Conservation (phyloP, 2,888 invertebrate species). For the Callosobruchus maculatus region DNA sequence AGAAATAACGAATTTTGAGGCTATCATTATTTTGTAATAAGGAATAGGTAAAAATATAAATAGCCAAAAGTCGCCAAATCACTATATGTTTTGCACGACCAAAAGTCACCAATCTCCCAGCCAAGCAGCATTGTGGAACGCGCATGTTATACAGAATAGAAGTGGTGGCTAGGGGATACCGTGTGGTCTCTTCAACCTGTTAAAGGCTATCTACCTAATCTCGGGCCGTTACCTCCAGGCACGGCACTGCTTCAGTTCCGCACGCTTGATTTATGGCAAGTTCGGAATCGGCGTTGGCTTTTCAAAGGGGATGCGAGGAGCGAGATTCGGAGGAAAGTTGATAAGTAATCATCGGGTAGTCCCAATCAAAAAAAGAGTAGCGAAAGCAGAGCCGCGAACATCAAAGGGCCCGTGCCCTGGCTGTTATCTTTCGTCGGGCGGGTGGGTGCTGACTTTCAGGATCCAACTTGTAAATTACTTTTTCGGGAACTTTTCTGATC, state of each 20-base stretch:
- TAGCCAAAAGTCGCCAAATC: too few relatives aligned
- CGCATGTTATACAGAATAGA: too few relatives aligned
- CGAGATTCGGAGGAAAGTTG: background rate
- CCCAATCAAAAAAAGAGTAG: background rate
- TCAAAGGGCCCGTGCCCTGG: background rate
- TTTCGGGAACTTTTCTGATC: background rate
- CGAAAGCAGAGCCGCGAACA: background rate
- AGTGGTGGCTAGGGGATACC: too few relatives aligned
- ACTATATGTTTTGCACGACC: too few relatives aligned
- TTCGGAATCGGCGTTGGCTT: background rate
- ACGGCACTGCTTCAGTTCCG: background rate
- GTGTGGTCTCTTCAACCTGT: too few relatives aligned
- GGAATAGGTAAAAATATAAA: too few relatives aligned
- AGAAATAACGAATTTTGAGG: too few relatives aligned
- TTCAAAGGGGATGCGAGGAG: background rate
- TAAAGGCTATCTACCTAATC: too few relatives aligned
- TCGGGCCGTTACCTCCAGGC: too few relatives aligned
- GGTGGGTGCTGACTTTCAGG: background rate
- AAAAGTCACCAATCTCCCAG: too few relatives aligned
- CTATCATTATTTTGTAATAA: too few relatives aligned
- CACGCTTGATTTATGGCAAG: background rate
- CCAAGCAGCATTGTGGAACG: too few relatives aligned
- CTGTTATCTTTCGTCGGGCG: background rate
- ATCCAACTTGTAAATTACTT: background rate
- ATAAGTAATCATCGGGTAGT: background rate